Percentiles rank a stretch among this genome's conserved stretches.
Evolutionary conservation across 2,888 invertebrate species (phyloP).

Genomic region (Chaitophorus viminalis): DNA sequence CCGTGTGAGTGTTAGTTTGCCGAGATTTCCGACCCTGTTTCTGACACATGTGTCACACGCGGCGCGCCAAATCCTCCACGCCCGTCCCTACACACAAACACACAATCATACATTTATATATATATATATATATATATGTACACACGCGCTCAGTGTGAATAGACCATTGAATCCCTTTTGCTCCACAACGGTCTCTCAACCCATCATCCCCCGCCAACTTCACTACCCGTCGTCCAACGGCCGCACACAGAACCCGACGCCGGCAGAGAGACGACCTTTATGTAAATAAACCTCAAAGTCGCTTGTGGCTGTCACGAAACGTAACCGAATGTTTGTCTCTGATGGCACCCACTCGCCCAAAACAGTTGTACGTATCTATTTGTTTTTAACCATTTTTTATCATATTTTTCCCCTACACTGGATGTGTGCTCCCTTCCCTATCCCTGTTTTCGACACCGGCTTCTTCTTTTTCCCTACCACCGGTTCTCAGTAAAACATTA

Average conservation of each 20-base stretch:
- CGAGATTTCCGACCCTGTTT: conserved; percentile 60
- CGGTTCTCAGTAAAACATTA: no score
- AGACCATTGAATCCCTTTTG: conserved; percentile 41
- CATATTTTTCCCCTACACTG: neutral
- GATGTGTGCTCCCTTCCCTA: neutral
- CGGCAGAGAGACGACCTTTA: conserved; percentile 39
- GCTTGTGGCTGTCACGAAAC: conserved; percentile 41
- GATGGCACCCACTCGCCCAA: neutral
- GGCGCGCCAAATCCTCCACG: conserved; percentile 41
- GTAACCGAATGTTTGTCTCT: conserved; percentile 36
- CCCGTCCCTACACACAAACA: neutral
- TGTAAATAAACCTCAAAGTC: conserved; percentile 52
- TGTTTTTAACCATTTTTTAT: conserved; percentile 25
- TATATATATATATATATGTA: neutral
- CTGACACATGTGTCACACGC: conserved; percentile 59
- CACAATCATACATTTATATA: neutral
- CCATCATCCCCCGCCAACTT: neutral
- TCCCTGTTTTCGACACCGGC: neutral
- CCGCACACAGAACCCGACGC: neutral
- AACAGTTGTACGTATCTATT: conserved; percentile 23
- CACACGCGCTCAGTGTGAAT: conserved; percentile 7
- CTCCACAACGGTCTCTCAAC: neutral
- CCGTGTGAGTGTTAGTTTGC: conserved; percentile 18
- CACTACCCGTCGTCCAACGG: neutral
- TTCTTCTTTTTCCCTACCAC: no score